A percentile compares a stretch with the other conserved stretches of the same genome.
These are phyloP conservation scores for Luscinia luscinia DNA, from an alignment of 2,797 vertebrate species.

Conservation along the genomic window DNA sequence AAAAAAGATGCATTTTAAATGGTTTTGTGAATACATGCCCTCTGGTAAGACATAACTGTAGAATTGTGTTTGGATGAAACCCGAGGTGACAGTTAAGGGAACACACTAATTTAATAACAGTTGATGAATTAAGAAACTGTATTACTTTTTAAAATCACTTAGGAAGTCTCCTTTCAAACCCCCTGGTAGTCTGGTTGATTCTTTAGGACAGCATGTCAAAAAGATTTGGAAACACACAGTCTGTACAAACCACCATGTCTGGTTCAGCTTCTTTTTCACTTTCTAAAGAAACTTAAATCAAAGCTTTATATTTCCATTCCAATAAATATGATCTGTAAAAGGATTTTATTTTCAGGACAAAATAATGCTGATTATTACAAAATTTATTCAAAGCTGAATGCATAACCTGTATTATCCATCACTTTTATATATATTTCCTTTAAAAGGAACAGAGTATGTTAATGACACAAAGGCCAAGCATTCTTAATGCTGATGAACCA, in stretches of 20 bases:
- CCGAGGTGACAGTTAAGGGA: slow-evolving; percentile 38
- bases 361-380: neutral
- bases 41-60: neutral
- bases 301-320: slow-evolving; percentile 44
- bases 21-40: slow-evolving; percentile 41
- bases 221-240: slow-evolving; percentile 47
- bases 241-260: slow-evolving; percentile 28
- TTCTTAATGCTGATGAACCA: neutral
- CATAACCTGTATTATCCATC: neutral
- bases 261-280: slow-evolving; percentile 32
- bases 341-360: neutral
- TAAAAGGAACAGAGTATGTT: neutral
- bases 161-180: slow-evolving; percentile 51
- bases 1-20: neutral
- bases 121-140: slow-evolving; percentile 65
- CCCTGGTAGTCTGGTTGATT: slow-evolving; percentile 39
- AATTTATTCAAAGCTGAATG: neutral
- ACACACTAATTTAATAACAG: slow-evolving; percentile 65
- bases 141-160: slow-evolving; percentile 71
- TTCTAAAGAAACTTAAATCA: slow-evolving; percentile 39
- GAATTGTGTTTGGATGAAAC: slow-evolving; percentile 48
- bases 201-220: slow-evolving; percentile 65
- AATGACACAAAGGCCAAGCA: neutral
- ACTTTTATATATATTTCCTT: neutral
- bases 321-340: neutral